These are phyloP conservation scores for Poecilus cupreus DNA, from an alignment of 2,888 invertebrate genomes.

Conservation along the genomic window DNA sequence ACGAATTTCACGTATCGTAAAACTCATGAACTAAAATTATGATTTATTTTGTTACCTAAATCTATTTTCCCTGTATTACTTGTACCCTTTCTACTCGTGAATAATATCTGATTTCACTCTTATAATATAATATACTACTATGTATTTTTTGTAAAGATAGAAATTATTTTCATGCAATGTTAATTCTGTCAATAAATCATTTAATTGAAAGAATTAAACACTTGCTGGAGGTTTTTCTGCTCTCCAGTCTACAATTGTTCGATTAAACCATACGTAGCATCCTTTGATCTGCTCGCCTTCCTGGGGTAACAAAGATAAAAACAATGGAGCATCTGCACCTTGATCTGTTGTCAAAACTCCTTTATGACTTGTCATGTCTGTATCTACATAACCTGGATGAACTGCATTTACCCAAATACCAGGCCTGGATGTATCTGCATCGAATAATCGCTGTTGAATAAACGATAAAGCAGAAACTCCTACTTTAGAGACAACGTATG, in stretches of 20 bases:
- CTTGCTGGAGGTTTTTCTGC: slow-evolving; percentile 44
- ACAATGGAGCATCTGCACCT: slow-evolving; percentile 78
- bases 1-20: too few species aligned
- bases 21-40: too few species aligned
- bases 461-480: slow-evolving; percentile 81
- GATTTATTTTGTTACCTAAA: too few species aligned
- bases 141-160: too few species aligned
- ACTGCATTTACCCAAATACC: slow-evolving; percentile 80
- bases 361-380: slow-evolving; percentile 84
- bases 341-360: slow-evolving; percentile 78
- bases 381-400: slow-evolving; percentile 86
- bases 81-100: too few species aligned
- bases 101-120: too few species aligned
- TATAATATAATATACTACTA: too few species aligned
- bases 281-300: slow-evolving; percentile 74
- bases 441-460: slow-evolving; percentile 80
- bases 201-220: too few species aligned
- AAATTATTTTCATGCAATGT: too few species aligned
- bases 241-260: slow-evolving; percentile 76
- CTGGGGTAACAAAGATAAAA: slow-evolving; percentile 77
- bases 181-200: too few species aligned
- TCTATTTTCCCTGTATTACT: too few species aligned
- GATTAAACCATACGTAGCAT: slow-evolving; percentile 79
- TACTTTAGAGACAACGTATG: slow-evolving; percentile 85
- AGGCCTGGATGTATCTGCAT: slow-evolving; percentile 69